A percentile compares a stretch with the other conserved stretches of the same genome.
These are phyloP conservation scores for Percopsis transmontana DNA, from an alignment of 2,113 vertebrate genomes.

Conservation along the genomic window DNA sequence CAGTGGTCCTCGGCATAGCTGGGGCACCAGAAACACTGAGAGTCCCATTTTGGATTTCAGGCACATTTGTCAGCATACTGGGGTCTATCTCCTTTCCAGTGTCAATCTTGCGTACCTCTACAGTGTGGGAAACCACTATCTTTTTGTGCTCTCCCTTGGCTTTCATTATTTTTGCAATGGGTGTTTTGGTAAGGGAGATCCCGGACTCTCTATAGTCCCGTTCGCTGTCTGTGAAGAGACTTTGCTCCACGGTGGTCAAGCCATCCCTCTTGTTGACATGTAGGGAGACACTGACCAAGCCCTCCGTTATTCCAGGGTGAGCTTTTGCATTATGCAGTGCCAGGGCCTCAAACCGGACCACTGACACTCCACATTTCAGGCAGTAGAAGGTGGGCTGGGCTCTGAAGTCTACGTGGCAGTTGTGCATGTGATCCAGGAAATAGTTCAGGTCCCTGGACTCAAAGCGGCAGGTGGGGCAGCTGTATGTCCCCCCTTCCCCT, in stretches of 20 bases:
- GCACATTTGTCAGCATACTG: constrained; percentile 76
- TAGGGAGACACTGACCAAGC: constrained; percentile 77
- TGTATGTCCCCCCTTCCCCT: constrained; percentile 80
- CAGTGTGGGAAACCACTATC: constrained; percentile 83
- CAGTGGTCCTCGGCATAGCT: constrained; percentile 84
- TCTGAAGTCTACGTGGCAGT: constrained; percentile 88
- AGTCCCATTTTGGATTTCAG: constrained; percentile 76
- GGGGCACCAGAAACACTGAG: constrained; percentile 75
- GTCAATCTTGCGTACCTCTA: constrained; percentile 83
- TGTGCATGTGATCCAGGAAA: constrained; percentile 91
- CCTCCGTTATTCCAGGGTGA: constrained; percentile 76
- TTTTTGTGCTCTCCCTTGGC: constrained; percentile 91
- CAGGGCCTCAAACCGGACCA: constrained; percentile 88
- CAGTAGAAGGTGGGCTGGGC: constrained; percentile 90
- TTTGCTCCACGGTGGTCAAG: constrained; percentile 85
- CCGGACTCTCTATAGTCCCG: constrained; percentile 77
- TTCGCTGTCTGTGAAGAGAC: constrained; percentile 71
- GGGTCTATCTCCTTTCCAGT: constrained; percentile 63
- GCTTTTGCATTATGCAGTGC: constrained; percentile 86
- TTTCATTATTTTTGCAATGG: constrained; percentile 96
- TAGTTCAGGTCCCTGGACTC: constrained; percentile 85
- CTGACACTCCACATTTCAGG: constrained; percentile 83
- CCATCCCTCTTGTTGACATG: constrained; percentile 84
- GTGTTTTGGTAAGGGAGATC: constrained; percentile 93
- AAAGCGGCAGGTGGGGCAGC: constrained; percentile 88